Conservation (phyloP, 2,797 vertebrate genomes). For the Sibirionetta formosa region DNA sequence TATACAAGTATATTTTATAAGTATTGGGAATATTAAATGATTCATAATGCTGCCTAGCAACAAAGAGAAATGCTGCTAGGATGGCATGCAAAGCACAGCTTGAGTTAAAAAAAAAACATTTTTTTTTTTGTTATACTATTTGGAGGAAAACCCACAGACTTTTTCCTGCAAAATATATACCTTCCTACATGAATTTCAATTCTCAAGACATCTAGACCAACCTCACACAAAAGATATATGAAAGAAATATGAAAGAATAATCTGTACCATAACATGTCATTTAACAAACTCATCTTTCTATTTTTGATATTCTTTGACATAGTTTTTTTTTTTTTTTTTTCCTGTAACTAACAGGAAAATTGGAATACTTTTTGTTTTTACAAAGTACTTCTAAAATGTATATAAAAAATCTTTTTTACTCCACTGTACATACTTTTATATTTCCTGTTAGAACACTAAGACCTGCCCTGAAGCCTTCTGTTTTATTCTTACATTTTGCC, state of each 20-base stretch:
- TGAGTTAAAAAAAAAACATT: not conserved
- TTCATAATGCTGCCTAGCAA: not conserved
- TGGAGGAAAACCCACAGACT: not conserved
- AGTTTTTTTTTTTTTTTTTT: not conserved
- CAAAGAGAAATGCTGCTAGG: not conserved
- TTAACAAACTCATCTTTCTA: slow-evolving; percentile 37
- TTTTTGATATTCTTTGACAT: slow-evolving; percentile 16
- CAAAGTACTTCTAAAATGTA: slow-evolving; percentile 14
- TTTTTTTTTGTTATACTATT: not conserved
- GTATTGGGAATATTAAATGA: not conserved
- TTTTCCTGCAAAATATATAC: not conserved
- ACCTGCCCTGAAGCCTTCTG: not conserved
- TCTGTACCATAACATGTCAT: not conserved
- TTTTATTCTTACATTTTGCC: not conserved
- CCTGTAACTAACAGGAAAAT: not conserved
- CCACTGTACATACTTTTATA: not conserved
- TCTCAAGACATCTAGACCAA: not conserved
- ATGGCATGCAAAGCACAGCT: not conserved
- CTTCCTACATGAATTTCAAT: not conserved
- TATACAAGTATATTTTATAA: not conserved
- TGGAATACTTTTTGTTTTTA: slow-evolving; percentile 36
- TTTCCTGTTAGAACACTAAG: not conserved
- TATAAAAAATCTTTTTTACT: not conserved
- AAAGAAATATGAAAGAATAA: not conserved
- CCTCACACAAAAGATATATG: not conserved